Percentiles rank a stretch among this genome's conserved stretches.
Evolutionary conservation across 92 coral and sea anemone genomes (phyloP).

Genomic region (Actinostola sp.): DNA sequence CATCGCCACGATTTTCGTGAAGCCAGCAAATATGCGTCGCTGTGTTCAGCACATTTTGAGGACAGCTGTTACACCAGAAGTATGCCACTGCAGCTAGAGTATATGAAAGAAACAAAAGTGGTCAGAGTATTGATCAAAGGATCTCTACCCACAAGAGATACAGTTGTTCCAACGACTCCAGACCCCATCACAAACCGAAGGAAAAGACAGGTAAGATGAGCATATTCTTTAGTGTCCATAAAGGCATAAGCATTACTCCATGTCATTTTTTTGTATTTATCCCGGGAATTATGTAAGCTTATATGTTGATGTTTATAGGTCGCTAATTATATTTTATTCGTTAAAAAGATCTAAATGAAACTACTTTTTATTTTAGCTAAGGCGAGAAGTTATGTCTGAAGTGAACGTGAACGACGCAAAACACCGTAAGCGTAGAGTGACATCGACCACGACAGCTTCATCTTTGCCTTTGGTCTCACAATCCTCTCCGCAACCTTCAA

Average conservation of each 20-base stretch:
- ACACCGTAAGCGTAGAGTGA: no score
- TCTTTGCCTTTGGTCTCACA: no score
- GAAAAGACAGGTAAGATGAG: constrained; percentile 30
- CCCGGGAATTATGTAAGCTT: background rate
- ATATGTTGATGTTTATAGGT: no score
- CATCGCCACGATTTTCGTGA: no score
- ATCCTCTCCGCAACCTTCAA: no score
- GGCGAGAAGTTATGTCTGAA: no score
- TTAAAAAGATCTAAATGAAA: no score
- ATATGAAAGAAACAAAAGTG: background rate
- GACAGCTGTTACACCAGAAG: constrained; percentile 16
- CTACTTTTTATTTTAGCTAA: no score
- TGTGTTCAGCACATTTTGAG: constrained; percentile 35
- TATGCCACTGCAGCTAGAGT: constrained; percentile 8
- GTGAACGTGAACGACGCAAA: no score
- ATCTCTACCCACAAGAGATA: constrained; percentile 34
- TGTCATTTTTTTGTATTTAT: constrained; percentile 7
- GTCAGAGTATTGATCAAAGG: constrained; percentile 3
- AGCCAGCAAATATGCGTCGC: constrained; percentile 12
- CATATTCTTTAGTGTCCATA: background rate
- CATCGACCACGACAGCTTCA: no score
- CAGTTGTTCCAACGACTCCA: constrained; percentile 17
- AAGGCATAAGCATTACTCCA: background rate
- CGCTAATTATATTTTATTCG: no score
- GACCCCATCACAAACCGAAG: constrained; percentile 18